Evolutionary conservation across 2,113 vertebrate species (phyloP).

Genomic region (Solea senegalensis): DNA sequence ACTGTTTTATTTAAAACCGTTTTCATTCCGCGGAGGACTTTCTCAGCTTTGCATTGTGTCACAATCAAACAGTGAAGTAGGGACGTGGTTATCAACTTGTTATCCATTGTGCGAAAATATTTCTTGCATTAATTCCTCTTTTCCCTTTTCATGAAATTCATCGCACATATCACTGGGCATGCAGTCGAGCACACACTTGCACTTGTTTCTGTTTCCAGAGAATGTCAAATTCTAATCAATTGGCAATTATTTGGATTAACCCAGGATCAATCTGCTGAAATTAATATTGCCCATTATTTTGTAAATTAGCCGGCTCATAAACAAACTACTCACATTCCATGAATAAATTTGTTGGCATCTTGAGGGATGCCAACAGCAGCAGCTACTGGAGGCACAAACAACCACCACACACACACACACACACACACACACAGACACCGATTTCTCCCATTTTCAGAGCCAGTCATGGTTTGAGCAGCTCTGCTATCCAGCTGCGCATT

Average conservation of each 20-base stretch:
- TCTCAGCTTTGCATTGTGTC: neutral
- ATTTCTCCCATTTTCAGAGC: conserved; percentile 60
- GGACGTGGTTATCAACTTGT: conserved; percentile 10
- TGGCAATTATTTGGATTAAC: conserved; percentile 74
- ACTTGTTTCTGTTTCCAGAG: conserved; percentile 62
- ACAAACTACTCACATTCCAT: conserved; percentile 67
- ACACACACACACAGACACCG: conserved; percentile 24
- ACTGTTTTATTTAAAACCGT: neutral
- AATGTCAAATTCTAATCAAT: conserved; percentile 66
- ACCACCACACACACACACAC: neutral
- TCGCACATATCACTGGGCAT: conserved; percentile 26
- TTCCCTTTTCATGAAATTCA: conserved; percentile 23
- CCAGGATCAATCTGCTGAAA: conserved; percentile 68
- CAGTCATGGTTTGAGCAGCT: conserved; percentile 44
- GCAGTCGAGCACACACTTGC: conserved; percentile 18
- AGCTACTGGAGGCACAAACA: conserved; percentile 17
- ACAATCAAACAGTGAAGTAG: neutral
- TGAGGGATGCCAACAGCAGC: conserved; percentile 43
- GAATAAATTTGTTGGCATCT: conserved; percentile 66
- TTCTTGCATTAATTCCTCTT: conserved; percentile 23
- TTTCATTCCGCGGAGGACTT: neutral
- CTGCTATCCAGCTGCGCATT: conserved; percentile 69
- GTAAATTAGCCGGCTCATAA: conserved; percentile 69
- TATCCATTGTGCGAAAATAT: conserved; percentile 10
- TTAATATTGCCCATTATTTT: conserved; percentile 74